Evolutionary conservation across 2,113 vertebrate species (phyloP).

Genomic region (Crotalus horridus): DNA sequence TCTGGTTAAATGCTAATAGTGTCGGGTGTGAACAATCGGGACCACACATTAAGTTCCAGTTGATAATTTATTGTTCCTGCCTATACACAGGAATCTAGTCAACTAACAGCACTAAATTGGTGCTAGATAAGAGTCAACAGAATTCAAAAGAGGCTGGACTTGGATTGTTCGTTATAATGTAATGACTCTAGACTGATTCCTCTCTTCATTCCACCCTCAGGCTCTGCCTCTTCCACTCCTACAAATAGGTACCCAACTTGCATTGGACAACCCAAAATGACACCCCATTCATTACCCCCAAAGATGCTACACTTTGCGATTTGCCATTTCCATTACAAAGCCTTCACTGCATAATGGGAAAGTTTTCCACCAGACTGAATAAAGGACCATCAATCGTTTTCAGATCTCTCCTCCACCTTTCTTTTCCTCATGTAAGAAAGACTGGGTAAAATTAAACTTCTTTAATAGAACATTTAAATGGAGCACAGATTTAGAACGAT

Average conservation of each 20-base stretch:
- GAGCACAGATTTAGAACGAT: conserved; percentile 38
- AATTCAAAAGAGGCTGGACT: background rate
- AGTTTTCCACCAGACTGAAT: background rate
- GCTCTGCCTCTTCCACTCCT: background rate
- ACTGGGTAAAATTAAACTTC: conserved; percentile 34
- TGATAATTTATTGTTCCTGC: background rate
- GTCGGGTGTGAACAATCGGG: background rate
- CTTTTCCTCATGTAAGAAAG: background rate
- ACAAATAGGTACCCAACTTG: background rate
- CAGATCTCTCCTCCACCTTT: background rate
- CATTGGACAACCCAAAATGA: background rate
- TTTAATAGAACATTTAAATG: conserved; percentile 42
- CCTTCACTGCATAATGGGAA: background rate
- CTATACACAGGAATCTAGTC: background rate
- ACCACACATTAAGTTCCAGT: background rate
- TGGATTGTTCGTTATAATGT: background rate
- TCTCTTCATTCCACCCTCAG: background rate
- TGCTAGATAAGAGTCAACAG: background rate
- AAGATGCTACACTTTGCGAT: background rate
- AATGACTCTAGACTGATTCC: background rate
- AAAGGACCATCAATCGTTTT: background rate
- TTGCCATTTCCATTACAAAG: background rate
- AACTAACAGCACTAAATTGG: background rate
- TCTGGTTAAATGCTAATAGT: background rate
- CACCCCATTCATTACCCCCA: background rate